These are phyloP conservation scores for Diploptera punctata DNA, from an alignment of 2,888 invertebrate species.

Conservation along the genomic window DNA sequence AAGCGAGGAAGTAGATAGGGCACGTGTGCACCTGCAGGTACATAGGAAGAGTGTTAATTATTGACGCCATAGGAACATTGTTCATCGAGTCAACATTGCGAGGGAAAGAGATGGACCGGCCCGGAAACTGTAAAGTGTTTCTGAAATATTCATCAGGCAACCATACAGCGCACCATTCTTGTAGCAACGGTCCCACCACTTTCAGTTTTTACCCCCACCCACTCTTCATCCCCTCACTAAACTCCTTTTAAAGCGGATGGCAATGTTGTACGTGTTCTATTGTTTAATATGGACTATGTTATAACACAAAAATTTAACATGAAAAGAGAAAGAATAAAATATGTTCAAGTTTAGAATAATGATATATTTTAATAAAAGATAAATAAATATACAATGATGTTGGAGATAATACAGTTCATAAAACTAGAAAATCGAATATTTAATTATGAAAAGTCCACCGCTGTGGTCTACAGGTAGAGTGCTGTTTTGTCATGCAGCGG, in stretches of 20 bases:
- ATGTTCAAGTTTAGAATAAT: no score
- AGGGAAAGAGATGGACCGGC: slow-evolving; percentile 4
- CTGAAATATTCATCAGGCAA: slow-evolving; percentile 39
- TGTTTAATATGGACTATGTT: no score
- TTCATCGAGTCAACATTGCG: slow-evolving; percentile 32
- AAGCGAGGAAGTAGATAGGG: no score
- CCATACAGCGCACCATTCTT: slow-evolving; percentile 2
- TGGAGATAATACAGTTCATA: no score
- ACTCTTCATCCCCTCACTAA: neutral
- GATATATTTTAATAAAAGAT: no score
- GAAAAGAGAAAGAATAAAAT: no score
- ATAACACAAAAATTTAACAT: no score
- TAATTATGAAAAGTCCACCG: no score
- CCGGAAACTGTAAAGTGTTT: slow-evolving; percentile 37
- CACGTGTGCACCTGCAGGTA: neutral
- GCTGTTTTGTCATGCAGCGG: no score
- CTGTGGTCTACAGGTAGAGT: no score
- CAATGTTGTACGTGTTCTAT: neutral
- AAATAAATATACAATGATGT: no score
- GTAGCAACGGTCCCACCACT: slow-evolving; percentile 7
- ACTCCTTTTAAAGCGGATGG: neutral
- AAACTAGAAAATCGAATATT: no score
- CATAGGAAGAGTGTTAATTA: slow-evolving; percentile 22
- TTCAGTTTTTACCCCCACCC: neutral
- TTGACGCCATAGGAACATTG: slow-evolving; percentile 32